These are phyloP conservation scores for Byasa hedistus DNA, from an alignment of 2,888 invertebrate species.

Conservation along the genomic window DNA sequence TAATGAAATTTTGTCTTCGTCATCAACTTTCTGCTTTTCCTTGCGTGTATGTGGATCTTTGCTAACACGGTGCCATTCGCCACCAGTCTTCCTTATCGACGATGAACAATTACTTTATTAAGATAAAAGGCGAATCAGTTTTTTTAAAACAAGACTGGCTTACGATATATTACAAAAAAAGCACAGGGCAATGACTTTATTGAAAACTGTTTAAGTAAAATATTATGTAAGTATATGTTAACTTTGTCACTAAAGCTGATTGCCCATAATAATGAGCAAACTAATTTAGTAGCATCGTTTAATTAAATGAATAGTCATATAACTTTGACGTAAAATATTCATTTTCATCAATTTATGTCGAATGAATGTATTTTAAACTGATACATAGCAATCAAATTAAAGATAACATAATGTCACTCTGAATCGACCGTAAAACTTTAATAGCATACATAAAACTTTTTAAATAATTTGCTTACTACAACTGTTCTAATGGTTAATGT, in stretches of 20 bases:
- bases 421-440: neutral
- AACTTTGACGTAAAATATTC: neutral
- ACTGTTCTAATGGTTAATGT: neutral
- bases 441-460: neutral
- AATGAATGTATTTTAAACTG: neutral
- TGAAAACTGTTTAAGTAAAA: neutral
- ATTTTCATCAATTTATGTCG: too few relatives aligned
- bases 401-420: neutral
- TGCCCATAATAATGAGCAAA: neutral
- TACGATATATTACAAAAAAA: neutral
- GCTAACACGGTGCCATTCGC: neutral
- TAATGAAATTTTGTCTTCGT: neutral
- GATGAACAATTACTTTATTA: neutral
- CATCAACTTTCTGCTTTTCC: neutral
- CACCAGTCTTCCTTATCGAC: neutral
- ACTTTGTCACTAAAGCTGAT: neutral
- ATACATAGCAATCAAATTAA: neutral
- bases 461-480: neutral
- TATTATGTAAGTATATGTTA: too few relatives aligned
- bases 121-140: neutral
- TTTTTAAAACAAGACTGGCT: too few relatives aligned
- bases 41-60: neutral
- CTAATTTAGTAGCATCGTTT: neutral
- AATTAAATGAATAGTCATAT: neutral
- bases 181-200: neutral